Conservation (phyloP, 2,797 vertebrate genomes). For the Toxotes lorentzi region DNA sequence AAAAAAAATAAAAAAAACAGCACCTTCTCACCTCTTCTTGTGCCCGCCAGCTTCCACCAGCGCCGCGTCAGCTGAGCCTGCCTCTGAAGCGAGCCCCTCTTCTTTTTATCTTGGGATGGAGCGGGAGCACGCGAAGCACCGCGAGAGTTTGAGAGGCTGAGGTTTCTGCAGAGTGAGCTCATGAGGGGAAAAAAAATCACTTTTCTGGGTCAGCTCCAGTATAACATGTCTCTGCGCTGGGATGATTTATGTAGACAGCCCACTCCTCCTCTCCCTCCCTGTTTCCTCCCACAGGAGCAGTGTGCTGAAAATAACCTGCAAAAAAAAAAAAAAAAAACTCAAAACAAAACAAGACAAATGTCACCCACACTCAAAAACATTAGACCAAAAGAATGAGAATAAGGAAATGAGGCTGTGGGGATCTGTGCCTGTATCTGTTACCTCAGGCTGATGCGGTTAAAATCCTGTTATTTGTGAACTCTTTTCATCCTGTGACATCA, state of each 20-base stretch:
- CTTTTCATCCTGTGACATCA: conserved; percentile 58
- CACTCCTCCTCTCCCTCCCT: conserved; percentile 1
- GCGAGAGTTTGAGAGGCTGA: conserved; percentile 66
- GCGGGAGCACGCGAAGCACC: conserved; percentile 53
- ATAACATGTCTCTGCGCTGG: conserved; percentile 49
- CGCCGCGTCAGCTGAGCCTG: conserved; percentile 74
- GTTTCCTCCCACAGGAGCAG: conserved; percentile 22
- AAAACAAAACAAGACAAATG: too few relatives aligned
- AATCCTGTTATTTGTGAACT: conserved; percentile 53
- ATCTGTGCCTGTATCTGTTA: conserved; percentile 21
- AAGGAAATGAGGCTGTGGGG: conserved; percentile 28
- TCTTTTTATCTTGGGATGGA: conserved; percentile 31
- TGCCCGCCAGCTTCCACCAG: conserved; percentile 34
- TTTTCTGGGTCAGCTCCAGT: conserved; percentile 77
- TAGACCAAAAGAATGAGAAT: conserved; percentile 18
- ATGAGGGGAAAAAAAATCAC: conserved; percentile 39
- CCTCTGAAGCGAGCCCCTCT: conserved; percentile 44
- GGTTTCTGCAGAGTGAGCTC: conserved; percentile 66
- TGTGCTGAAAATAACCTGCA: conserved; percentile 65
- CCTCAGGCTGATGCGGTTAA: conserved; percentile 28
- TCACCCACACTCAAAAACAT: conserved; percentile 17
- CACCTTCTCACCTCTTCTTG: conserved; percentile 54
- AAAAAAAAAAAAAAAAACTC: conserved; percentile 2
- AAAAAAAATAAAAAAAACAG: neutral
- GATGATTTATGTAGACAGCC: conserved; percentile 73